Base-by-base conservation (phyloP, 2,113 vertebrate genomes). In the Anguilla rostrata region DNA sequence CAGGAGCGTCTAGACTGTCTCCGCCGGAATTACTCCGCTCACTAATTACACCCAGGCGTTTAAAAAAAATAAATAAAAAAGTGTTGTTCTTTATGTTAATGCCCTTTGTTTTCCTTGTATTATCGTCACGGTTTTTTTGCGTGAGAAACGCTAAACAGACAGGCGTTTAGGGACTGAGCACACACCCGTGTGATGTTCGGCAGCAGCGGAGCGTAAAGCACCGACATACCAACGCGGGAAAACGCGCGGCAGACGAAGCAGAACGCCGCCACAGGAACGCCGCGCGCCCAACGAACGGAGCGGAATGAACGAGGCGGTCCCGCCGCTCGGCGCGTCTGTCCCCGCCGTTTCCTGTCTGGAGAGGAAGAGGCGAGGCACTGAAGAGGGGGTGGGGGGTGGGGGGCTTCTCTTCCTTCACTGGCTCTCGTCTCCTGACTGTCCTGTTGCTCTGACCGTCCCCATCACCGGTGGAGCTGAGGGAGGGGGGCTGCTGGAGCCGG, bases 141-240 rank as follows among this genome's bases (percentile, higher is more conserved):
- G 83, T 16, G 71, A 84, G 66, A 90, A 88, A 91, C n/a, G 85
- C 56, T 89, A 60, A 82, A 81, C 78, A 82, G 53, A 4, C 78
- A 63, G 56, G 39, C 34, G 66, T 16, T 49, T 20, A 11, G 57
- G 57, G 26, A 71, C 34, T 34, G 34, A 83, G 5, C 60, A 39
- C 1, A n/a, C 41, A 1, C 9, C 82, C 14, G 15, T 63, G 66
- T 43, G 49, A 14, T 60, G 84, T 60, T 86, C 22, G 11, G 78
- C 34, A 53, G 81, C 39, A 34, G n/a, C 43, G 40, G 49, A 81
- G 60, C 43, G 63, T 9, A 63, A 49, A 83, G 5, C 3, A 26
- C 60, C 5, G 66, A 3, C 53, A 57, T 12, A 87, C 14, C 57
- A 41, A 87, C 39, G 34, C 63, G 26, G 29, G 34, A 71, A 49